phyloP scores from a whole-genome alignment of 35 echinoderm and acorn worm genomes.

The Holothuria glaberrima region DNA sequence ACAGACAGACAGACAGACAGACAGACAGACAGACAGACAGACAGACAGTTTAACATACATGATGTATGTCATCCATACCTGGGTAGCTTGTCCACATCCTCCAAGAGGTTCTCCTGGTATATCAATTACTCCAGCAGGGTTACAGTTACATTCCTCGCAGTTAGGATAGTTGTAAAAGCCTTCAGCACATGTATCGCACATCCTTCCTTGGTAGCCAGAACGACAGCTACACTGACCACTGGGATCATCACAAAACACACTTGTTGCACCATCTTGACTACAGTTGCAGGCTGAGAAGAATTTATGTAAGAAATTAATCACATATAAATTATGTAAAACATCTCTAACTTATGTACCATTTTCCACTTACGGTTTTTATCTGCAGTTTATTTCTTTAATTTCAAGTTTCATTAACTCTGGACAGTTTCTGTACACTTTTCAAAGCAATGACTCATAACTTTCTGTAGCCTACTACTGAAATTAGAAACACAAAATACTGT shows the following conservation, averaged over 20 bases:
- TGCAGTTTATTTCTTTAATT: too few relatives aligned
- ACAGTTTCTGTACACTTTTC: too few relatives aligned
- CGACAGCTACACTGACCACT: constrained; percentile 88
- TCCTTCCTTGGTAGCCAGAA: constrained; percentile 70
- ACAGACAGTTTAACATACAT: too few relatives aligned
- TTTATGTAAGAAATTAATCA: not conserved
- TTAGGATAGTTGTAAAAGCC: constrained; percentile 84
- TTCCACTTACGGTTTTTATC: too few relatives aligned
- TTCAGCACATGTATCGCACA: constrained; percentile 73
- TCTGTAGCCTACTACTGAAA: too few relatives aligned
- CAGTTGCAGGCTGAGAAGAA: constrained; percentile 78
- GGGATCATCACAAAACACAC: constrained; percentile 78
- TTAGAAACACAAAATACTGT: too few relatives aligned
- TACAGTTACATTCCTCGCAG: constrained; percentile 90
- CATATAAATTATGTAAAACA: not conserved
- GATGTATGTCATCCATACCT: constrained; percentile 45
- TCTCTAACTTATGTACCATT: too few relatives aligned
- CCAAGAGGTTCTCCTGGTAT: constrained; percentile 90
- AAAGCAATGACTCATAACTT: too few relatives aligned
- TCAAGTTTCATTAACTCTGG: too few relatives aligned
- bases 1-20: too few relatives aligned
- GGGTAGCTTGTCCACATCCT: constrained; percentile 85
- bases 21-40: too few relatives aligned
- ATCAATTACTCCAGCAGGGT: constrained; percentile 90
- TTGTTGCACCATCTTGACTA: constrained; percentile 65